Evolutionary conservation across 2,113 vertebrate genomes (phyloP).

Genomic region (Perca schrenkii): DNA sequence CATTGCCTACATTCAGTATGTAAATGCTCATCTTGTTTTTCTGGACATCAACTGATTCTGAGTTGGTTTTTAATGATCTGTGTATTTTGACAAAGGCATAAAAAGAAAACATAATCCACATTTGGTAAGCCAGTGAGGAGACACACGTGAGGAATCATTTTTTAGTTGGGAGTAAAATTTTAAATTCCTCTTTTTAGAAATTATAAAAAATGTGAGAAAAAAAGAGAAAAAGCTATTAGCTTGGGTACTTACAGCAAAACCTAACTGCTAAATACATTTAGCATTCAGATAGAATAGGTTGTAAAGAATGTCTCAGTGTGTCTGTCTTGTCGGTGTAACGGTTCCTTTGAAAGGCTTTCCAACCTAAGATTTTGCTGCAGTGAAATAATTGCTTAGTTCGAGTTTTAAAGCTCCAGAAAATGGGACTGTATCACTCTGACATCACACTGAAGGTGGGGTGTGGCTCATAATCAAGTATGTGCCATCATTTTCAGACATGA

Average conservation of each 20-base stretch:
- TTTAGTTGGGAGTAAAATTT: neutral
- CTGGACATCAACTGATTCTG: neutral
- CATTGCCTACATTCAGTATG: neutral
- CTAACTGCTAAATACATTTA: neutral
- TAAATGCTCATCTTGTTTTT: neutral
- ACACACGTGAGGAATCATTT: neutral
- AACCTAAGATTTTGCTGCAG: slow-evolving; percentile 30
- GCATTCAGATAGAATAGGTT: neutral
- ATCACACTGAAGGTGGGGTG: neutral
- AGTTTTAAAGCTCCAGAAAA: neutral
- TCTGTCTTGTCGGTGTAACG: neutral
- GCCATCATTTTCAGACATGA: slow-evolving; percentile 4
- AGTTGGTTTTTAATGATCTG: neutral
- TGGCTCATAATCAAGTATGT: slow-evolving; percentile 14
- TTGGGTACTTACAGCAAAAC: neutral
- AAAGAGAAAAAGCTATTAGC: too few relatives aligned
- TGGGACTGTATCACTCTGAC: slow-evolving; percentile 16
- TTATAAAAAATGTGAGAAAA: neutral
- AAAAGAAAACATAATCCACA: neutral
- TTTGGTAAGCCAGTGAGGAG: neutral
- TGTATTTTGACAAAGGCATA: neutral
- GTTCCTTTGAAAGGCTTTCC: neutral
- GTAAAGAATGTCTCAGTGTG: neutral
- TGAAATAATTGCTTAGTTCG: slow-evolving; percentile 22
- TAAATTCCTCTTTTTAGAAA: neutral